Evolutionary conservation across 2,797 vertebrate species (phyloP), one percentile per base, ranked within the genome.

Genomic region (Argentina silus): DNA sequence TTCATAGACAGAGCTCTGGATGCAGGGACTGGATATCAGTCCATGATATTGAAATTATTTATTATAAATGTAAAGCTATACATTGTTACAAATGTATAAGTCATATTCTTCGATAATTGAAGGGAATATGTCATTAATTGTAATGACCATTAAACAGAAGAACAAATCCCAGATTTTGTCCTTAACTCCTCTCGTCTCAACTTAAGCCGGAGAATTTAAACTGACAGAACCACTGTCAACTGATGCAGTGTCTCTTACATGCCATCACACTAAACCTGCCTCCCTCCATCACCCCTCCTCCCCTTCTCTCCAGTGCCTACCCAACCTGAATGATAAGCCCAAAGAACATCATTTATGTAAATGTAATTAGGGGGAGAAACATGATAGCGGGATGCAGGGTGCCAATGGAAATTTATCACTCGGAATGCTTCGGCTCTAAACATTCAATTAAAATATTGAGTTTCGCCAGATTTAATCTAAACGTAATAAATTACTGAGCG

Each of bases 371-470:
- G 93, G 93, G 10, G 81, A 93, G 96, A 95, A 96, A 97, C 95
- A 95, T 91, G 95, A 98, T 96, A 93, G 87, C 80, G 89, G 94
- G 92, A 96, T 92, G 86, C 93, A 91, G 91, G 91, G 94, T 89
- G 95, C 94, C 94, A 95, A 93, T 93, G 96, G 95, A 95, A 96
- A 98, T 97, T 94, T 96, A 97, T 96, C 96, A 96, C 95, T 94
- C 92, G 86, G 23, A 96, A 93, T 95, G 94, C 95, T 95, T 94
- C 91, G 94, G 92, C 95, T 95, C 95, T 96, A 96, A 98, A 97
- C 96, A 96, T 97, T 96, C 95, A 98, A 96, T 96, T 96, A 96
- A 96, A 97, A 95, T 97, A 96, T 97, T 95, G 94, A 94, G 95
- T 97, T 98, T 95, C 95, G 89, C 91, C 89, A 94, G 95, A 96